Base-by-base conservation (phyloP, 1,140 invertebrate species). In the Formica exsecta region DNA sequence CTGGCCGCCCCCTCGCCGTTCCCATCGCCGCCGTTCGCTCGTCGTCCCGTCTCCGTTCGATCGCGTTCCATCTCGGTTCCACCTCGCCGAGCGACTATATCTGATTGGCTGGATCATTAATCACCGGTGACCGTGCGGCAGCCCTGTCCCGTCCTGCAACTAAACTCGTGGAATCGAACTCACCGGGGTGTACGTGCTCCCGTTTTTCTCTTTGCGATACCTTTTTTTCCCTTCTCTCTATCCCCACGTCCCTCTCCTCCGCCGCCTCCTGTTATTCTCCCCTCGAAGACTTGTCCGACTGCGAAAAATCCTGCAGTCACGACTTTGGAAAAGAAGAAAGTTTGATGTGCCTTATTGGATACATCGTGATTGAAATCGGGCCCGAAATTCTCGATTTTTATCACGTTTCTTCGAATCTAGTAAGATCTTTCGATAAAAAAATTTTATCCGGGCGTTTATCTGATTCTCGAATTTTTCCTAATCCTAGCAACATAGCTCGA, bases 31-130 rank as follows among this genome's bases (percentile, higher is more conserved):
- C 65, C 19, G 36, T 22, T 68, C 66, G 16, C 48, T 51, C 48
- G 3, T 51, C 48, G 44, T 61, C 57, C 54, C 86, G 51, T 89
- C 62, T 83, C 83, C 77, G 59, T 86, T 91, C 86, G 79, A 89
- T 87, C 61, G 74, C 86, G 9, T 44, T 38, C 68, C 84, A 25
- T 75, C 88, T 75, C 64, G 54, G 70, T 86, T 77, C 76, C 87
- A 68, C 62, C 76, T 81, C 79, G 57, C 25, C 85, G 87, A 48
- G 85, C 84, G 87, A 90, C 90, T 93, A 93, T 92, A 93, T 93
- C 89, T 91, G 91, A 94, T 93, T 92, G 91, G 91, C 79, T 86
- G 81, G 84, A 92, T 93, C 92, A 93, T 94, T 93, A 93, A 94
- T 94, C 93, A 94, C 92, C 88, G 89, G 86, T 84, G 89, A 93